Conservation (phyloP, 2,888 invertebrate genomes). For the Melinopterus prodromus region DNA sequence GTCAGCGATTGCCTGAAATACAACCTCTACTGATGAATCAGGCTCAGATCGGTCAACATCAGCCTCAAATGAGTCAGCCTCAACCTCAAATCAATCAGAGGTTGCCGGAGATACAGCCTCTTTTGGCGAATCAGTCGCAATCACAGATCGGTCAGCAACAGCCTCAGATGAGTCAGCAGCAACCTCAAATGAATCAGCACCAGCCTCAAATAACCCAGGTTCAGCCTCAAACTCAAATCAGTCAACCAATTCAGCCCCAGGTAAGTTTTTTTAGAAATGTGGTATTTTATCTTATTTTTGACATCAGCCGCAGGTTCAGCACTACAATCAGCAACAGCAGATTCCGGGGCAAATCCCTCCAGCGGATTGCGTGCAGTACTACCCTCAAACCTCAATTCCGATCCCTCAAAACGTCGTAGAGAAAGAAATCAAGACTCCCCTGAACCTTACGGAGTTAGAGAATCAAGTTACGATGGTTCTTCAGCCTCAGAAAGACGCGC, state of each 20-base stretch:
- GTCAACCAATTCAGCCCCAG: constrained; percentile 33
- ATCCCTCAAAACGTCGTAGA: constrained; percentile 29
- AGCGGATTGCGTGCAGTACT: constrained; percentile 29
- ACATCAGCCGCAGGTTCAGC: constrained; percentile 39
- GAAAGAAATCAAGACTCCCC: constrained; percentile 46
- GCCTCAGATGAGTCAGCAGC: constrained; percentile 39
- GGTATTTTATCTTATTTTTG: background rate
- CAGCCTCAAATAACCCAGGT: constrained; percentile 34
- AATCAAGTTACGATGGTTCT: constrained; percentile 52
- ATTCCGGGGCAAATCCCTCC: constrained; percentile 33
- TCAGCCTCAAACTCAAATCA: constrained; percentile 43
- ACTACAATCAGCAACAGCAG: constrained; percentile 23
- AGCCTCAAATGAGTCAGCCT: constrained; percentile 30
- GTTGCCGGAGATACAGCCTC: constrained; percentile 51
- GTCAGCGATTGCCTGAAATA: constrained; percentile 46
- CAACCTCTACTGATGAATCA: constrained; percentile 27
- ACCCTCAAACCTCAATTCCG: constrained; percentile 30
- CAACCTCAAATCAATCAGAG: constrained; percentile 36
- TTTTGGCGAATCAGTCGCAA: constrained; percentile 42
- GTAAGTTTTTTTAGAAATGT: background rate
- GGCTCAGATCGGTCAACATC: constrained; percentile 50
- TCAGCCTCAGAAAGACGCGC: constrained; percentile 52
- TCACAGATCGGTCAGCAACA: constrained; percentile 31
- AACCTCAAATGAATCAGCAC: constrained; percentile 29
- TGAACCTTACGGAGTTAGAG: constrained; percentile 56